Evolutionary conservation across 2,113 vertebrate genomes (phyloP), one percentile per base, ranked within the genome.

Genomic region (Hiodon alosoides): DNA sequence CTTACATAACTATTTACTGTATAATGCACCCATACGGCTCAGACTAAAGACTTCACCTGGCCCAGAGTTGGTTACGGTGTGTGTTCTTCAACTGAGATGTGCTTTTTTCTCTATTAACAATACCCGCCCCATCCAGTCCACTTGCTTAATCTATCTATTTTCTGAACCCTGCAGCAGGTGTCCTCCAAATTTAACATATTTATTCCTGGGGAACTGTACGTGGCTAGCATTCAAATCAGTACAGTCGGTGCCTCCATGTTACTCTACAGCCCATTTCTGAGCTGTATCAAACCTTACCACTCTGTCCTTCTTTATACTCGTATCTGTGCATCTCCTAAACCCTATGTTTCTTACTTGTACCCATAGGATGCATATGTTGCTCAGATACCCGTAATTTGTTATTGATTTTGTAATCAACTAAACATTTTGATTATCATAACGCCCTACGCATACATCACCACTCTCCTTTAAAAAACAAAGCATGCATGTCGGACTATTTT

Each of bases 151-250:
- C 48, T 67, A 59, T 69, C 50, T 60, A 14, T 59, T 67, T 54
- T n/a, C 57, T 58, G 54, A 61, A 62, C 67, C 66, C 57, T 62
- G 54, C 53, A 16, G 65, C 48, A 75, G 66, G 55, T 69, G 57
- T 48, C 16, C 66, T 69, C 66, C 57, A 75, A 51, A 75, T 61
- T 75, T 61, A 69, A 54, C 48, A 4, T 57, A n/a, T 68, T 60
- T 69, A 60, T 51, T 69, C 67, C 55, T 54, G 5, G 74, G 47
- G 55, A 75, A 60, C 31, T 14, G 55, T 16, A 50, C 48, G 74
- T 75, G 66, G 51, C 74, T 6, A 17, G 57, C 9, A n/a, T 75
- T 75, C 53, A 68, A 69, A 69, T 55, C 66, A 54, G 47, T n/a
- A 69, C 58, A 53, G 11, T 58, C 58, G 3, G 61, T 47, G 3